These are phyloP conservation scores for Ptilorrhoa leucosticta DNA, from an alignment of 2,113 vertebrate genomes.

Conservation along the genomic window DNA sequence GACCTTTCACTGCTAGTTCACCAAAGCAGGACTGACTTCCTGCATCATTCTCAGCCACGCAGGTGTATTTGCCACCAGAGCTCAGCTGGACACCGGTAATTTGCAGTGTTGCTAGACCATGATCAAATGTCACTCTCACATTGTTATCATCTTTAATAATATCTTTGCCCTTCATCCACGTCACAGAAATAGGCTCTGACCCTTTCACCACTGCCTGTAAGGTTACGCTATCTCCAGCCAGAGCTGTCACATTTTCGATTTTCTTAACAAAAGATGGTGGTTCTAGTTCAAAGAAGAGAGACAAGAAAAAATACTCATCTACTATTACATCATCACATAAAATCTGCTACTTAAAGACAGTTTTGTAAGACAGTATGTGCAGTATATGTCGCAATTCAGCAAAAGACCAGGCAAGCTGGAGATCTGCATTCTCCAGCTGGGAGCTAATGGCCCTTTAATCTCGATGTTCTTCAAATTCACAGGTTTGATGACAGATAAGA, in stretches of 20 bases:
- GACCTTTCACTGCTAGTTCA: slow-evolving; percentile 92
- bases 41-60: slow-evolving; percentile 93
- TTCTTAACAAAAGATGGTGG: slow-evolving; percentile 92
- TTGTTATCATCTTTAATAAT: slow-evolving; percentile 89
- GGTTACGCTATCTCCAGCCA: slow-evolving; percentile 83
- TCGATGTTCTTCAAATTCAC: background rate
- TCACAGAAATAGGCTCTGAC: slow-evolving; percentile 87
- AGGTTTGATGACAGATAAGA: background rate
- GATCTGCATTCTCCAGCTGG: background rate
- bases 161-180: slow-evolving; percentile 93
- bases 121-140: slow-evolving; percentile 87
- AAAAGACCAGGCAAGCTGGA: background rate
- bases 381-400: background rate
- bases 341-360: background rate
- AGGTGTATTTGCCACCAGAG: slow-evolving; percentile 87
- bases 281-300: slow-evolving; percentile 76
- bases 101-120: slow-evolving; percentile 79
- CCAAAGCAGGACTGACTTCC: slow-evolving; percentile 93
- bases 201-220: slow-evolving; percentile 90
- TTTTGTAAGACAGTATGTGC: background rate
- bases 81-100: slow-evolving; percentile 82
- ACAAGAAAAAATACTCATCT: slow-evolving; percentile 20
- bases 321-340: background rate
- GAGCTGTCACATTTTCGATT: slow-evolving; percentile 86
- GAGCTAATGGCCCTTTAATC: background rate